Evolutionary conservation across 1,140 invertebrate species (phyloP), one percentile per base, ranked within the genome.

Genomic region (Drusus annulatus): DNA sequence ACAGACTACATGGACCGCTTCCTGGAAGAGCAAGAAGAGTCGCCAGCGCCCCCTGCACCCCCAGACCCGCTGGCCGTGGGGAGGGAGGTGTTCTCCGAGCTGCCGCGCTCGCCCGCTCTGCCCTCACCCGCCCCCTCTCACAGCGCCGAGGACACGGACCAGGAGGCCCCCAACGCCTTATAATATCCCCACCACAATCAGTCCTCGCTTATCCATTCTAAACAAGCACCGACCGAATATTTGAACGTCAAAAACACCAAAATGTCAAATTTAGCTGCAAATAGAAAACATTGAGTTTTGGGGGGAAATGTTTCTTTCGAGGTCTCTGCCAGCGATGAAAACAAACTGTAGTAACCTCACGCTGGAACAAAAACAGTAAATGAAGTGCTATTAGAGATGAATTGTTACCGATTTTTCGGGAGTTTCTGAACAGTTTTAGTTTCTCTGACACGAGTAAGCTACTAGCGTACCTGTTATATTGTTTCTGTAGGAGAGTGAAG

Each of bases 1-100:
- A 96, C 95, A 28, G 95, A 96, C 88, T 96, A 96, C 85, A 96
- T 96, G 95, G 95, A 96, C 85, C 91, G 94, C 83, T 96, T 96
- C 88, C 87, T 96, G 71, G 95, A 96, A 85, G 95, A 96, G 86
- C 94, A 95, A 86, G 95, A 96, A 79, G 90, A 31, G 86, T 86
- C 50, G 86, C 86, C 17, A 82, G 76, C 87, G 82, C 85, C 91
- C 83, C 84, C 89, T 16, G 87, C 88, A 25, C 87, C 87, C 31
- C 85, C 88, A 0, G 86, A 90, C 81, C 89, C 89, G 0, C 84
- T 90, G 60, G 89, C 89, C 1, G 80, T 90, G 31, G 89, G 89
- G 58, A 88, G 89, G 62, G 89, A 90, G 76, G 89, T 90, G 21
- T 90, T 90, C 78, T 90, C 89, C 3, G 88, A 90, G 83, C 54